Evolutionary conservation across 92 coral and sea anemone genomes (phyloP), one percentile per base, ranked within the genome.

Genomic region (Hydrozoanthus gracilis): DNA sequence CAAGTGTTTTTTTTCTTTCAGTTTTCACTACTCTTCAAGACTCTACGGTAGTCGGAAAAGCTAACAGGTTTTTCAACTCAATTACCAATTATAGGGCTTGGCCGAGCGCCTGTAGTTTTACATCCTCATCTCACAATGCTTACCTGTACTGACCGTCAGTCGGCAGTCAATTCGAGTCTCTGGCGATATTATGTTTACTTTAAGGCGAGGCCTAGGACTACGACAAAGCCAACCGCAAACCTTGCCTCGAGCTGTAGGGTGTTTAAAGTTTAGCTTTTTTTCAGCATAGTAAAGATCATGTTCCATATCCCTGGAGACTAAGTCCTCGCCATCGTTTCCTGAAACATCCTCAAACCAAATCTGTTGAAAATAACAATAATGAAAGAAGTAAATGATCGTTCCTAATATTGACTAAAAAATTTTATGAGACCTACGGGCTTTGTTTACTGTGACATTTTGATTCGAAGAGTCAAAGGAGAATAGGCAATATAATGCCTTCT

Each of bases 151-250:
- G 48, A 76, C 10, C 82, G 14, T 76, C 10, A 76, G 82, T 10
- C 82, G 82, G 35, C 82, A 76, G 82, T 76, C 82, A 4, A 76
- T 51, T 4, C 82, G 65, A 65, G 11, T 10, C n/a, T 76, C 82
- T 7, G 65, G 65, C n/a, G 82, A 7, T 52, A 76, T 9, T 3
- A 76, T 9, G 48, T 76, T 76, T 6, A 44, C 55, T 17, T 76
- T 76, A 2, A 76, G 66, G 12, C 82, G 82, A n/a, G 82, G 49
- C 12, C 82, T 51, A 1, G 82, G 64, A 17, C 82, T 54, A 13
- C 62, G 14, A 39, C 82, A 76, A 17, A 76, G 65, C 82, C 82
- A 76, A 3, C 82, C 82, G 16, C 66, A 11, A 5, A 65, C 65
- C 15, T 14, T 52, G 8, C 54, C 67, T 4, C 48, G 48, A 8